Conservation (phyloP, 2,888 invertebrate species). For the Athalia rosae region DNA sequence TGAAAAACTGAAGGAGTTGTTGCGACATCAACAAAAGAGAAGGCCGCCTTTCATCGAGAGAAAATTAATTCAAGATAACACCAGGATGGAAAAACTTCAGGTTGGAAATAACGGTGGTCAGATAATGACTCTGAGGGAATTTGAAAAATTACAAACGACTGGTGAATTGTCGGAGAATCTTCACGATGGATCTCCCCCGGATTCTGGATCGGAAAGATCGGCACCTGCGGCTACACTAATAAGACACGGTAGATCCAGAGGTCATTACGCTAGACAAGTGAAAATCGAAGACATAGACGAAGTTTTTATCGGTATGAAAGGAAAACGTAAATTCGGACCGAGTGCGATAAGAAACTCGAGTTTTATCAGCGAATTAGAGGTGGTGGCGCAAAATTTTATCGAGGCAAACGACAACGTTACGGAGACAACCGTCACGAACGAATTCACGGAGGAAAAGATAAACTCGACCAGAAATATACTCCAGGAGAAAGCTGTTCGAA, state of each 20-base stretch:
- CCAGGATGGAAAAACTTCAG: conserved; percentile 18
- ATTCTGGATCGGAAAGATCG: conserved; percentile 58
- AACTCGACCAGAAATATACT: conserved; percentile 34
- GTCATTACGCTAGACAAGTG: conserved; percentile 62
- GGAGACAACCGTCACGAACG: conserved; percentile 48
- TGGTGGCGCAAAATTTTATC: not conserved
- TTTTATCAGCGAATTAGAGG: conserved; percentile 5
- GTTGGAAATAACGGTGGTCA: conserved; percentile 13
- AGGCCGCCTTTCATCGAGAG: conserved; percentile 67
- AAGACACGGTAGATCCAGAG: conserved; percentile 74
- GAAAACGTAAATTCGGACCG: conserved; percentile 6
- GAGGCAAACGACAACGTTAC: conserved; percentile 11
- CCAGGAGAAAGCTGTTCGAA: conserved; percentile 49
- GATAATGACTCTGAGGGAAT: conserved; percentile 30
- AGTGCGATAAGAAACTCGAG: conserved; percentile 23
- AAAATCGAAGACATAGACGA: conserved; percentile 50
- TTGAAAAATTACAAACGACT: not conserved
- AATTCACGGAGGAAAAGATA: conserved; percentile 35
- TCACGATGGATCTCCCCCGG: conserved; percentile 29
- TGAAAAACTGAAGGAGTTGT: conserved; percentile 59
- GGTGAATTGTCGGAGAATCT: conserved; percentile 43
- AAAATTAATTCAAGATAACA: conserved; percentile 52
- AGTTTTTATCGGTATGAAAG: conserved; percentile 18
- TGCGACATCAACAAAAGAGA: conserved; percentile 67
- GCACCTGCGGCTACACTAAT: conserved; percentile 62